These are phyloP conservation scores for Brienomyrus brachyistius DNA, from an alignment of 2,113 vertebrate genomes.

Conservation along the genomic window DNA sequence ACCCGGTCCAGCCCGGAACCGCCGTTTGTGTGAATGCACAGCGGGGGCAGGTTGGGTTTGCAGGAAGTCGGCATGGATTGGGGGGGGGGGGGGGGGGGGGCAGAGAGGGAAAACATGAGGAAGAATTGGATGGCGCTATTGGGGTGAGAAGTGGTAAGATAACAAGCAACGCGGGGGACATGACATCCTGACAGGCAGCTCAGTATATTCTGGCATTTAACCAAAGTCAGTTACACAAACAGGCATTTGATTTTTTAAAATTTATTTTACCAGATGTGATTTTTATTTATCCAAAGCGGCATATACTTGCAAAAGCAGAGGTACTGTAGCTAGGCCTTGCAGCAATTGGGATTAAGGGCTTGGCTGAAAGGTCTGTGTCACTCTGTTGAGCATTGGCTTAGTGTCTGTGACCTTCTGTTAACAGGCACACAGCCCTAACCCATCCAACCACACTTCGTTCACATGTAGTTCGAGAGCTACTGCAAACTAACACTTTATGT, in stretches of 20 bases:
- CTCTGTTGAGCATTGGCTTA: background rate
- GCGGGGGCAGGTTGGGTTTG: background rate
- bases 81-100: background rate
- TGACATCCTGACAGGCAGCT: background rate
- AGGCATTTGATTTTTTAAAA: background rate
- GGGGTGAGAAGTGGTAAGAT: background rate
- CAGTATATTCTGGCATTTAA: background rate
- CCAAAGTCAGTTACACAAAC: background rate
- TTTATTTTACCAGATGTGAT: background rate
- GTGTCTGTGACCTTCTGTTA: background rate
- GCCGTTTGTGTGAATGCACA: background rate
- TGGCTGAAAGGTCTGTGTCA: background rate
- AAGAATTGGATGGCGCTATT: background rate
- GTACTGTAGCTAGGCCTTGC: background rate
- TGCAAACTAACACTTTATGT: background rate
- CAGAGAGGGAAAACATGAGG: background rate
- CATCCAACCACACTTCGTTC: background rate
- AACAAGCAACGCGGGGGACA: background rate
- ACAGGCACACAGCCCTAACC: background rate
- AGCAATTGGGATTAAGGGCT: background rate
- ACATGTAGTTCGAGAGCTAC: background rate
- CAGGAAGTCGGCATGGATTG: background rate
- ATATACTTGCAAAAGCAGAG: background rate
- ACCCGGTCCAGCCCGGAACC: background rate
- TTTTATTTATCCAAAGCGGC: background rate